Conservation (phyloP, 2,797 vertebrate genomes). For the Gymnothorax javanicus region DNA sequence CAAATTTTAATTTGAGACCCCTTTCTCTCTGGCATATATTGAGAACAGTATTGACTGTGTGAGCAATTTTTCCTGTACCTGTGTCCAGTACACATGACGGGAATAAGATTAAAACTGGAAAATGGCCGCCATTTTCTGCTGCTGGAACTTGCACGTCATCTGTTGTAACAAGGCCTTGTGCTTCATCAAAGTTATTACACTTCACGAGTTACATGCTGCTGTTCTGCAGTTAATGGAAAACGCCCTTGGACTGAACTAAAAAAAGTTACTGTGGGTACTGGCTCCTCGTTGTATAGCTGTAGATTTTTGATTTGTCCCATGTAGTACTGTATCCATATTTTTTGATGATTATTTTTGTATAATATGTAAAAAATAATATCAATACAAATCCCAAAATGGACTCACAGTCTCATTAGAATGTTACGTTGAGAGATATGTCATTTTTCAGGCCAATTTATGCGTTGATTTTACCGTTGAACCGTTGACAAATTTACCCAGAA, state of each 20-base stretch:
- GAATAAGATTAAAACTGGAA: slow-evolving; percentile 50
- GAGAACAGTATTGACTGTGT: slow-evolving; percentile 40
- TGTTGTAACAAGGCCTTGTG: slow-evolving; percentile 54
- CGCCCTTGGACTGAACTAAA: slow-evolving; percentile 61
- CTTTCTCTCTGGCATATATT: slow-evolving; percentile 44
- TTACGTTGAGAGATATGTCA: slow-evolving; percentile 70
- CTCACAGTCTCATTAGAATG: slow-evolving; percentile 72
- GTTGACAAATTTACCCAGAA: slow-evolving; percentile 77
- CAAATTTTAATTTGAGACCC: slow-evolving; percentile 54
- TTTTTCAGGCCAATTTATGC: slow-evolving; percentile 78
- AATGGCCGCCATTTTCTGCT: slow-evolving; percentile 34
- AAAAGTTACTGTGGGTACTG: slow-evolving; percentile 62
- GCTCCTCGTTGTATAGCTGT: slow-evolving; percentile 58
- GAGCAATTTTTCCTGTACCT: slow-evolving; percentile 38
- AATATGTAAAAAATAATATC: slow-evolving; percentile 53
- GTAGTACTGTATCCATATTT: slow-evolving; percentile 57
- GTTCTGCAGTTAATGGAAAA: slow-evolving; percentile 54
- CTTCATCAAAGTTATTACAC: slow-evolving; percentile 50
- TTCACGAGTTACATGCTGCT: slow-evolving; percentile 3
- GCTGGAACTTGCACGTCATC: slow-evolving; percentile 38
- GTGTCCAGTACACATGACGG: slow-evolving; percentile 52
- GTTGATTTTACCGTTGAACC: slow-evolving; percentile 72
- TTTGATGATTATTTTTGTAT: slow-evolving; percentile 61
- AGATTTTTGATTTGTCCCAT: slow-evolving; percentile 72
- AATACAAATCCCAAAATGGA: slow-evolving; percentile 68